Conservation (phyloP, 2,113 vertebrate genomes). For the Epinephelus cyanopodus region DNA sequence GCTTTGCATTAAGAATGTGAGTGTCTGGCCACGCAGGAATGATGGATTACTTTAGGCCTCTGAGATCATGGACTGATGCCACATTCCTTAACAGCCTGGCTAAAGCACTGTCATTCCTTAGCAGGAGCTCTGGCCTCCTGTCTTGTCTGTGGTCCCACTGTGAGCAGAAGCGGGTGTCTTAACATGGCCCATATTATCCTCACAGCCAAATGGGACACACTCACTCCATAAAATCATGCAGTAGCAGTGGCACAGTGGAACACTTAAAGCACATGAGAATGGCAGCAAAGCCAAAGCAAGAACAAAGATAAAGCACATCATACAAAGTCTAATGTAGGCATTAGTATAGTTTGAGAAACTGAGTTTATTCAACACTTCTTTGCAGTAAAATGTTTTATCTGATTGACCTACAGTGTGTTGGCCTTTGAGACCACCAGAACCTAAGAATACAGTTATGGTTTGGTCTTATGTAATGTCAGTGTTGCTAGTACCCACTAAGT, state of each 20-base stretch:
- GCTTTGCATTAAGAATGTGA: slow-evolving; percentile 21
- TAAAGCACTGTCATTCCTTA: slow-evolving; percentile 17
- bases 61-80: slow-evolving; percentile 39
- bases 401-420: neutral
- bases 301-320: slow-evolving; percentile 17
- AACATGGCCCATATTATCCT: slow-evolving; percentile 47
- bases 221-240: slow-evolving; percentile 35
- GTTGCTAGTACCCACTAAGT: no score
- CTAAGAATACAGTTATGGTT: neutral
- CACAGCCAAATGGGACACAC: slow-evolving; percentile 53
- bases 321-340: slow-evolving; percentile 64
- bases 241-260: slow-evolving; percentile 19
- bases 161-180: slow-evolving; percentile 11
- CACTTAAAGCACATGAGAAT: slow-evolving; percentile 41
- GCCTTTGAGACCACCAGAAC: neutral
- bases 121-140: slow-evolving; percentile 16
- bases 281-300: slow-evolving; percentile 53
- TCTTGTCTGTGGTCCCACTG: slow-evolving; percentile 27
- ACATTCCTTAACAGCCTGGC: slow-evolving; percentile 20
- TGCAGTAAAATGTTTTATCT: neutral
- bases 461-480: neutral
- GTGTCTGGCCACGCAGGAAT: slow-evolving; percentile 15
- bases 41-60: slow-evolving; percentile 26
- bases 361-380: neutral
- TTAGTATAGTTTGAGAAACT: slow-evolving; percentile 6